Base-by-base conservation (phyloP, 2,797 vertebrate species). In the Schizothorax lantsangensis region DNA sequence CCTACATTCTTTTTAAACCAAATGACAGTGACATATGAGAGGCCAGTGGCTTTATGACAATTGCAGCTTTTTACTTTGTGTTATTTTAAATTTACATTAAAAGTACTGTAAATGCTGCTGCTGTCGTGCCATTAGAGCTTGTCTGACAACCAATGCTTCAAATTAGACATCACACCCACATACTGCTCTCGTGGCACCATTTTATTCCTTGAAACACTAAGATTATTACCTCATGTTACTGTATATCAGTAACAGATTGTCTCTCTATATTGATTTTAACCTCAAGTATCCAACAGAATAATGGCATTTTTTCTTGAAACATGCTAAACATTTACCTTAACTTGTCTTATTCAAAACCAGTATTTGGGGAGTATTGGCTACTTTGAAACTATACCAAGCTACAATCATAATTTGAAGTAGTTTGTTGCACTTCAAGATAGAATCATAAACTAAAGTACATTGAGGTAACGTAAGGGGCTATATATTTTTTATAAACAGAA, bases 31-130 rank as follows among this genome's bases (percentile, higher is more conserved):
- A 75, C 79, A 81, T 19, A 81, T 43, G 79, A 81, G 57, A 40
- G 57, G 33, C 23, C 19, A 5, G n/a, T 74, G 8, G 19, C 57
- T 80, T 86, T 54, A 75, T 81, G 40, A 66, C 72, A 81, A 86
- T 81, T 81, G 79, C 43, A 38, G 57, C 43, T n/a, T 43, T 85
- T 47, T 83, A 54, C 43, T 36, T 69, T 45, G 11, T 74, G 69
- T 47, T 81, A 66, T 86, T 86, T 86, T 74, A 81, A 86, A 81
- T 71, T 23, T 66, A 45, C 71, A 75, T 81, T 86, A 66, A 74
- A 81, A 64, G 69, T 73, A 33, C 64, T 73, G 36, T 72, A 47
- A 81, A 66, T 15, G 45, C 19, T 74, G 69, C 69, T 33, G 33
- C 79, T 62, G 30, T 26, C 26, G 26, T 73, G 71, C 69, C 78